phyloP scores from a whole-genome alignment of 1,140 invertebrate species.

The Globodera rostochiensis region DNA sequence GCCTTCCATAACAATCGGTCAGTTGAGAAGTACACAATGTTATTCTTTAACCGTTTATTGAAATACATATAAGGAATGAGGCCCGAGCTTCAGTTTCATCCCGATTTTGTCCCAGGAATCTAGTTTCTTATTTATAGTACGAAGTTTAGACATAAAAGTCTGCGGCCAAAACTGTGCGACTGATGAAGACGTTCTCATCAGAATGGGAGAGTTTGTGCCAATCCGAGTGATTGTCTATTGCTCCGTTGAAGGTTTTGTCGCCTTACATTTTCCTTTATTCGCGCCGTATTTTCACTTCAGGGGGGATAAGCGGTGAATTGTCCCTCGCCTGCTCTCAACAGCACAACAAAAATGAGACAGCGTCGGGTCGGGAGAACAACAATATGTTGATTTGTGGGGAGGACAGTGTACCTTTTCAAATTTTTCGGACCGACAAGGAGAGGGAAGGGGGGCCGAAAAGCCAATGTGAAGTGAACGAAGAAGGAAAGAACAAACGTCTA shows the following conservation, averaged over 20 bases:
- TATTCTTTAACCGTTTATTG: background rate
- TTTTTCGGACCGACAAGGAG: slow-evolving; percentile 23
- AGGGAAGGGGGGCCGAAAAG: background rate
- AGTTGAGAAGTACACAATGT: slow-evolving; percentile 15
- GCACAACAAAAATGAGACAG: slow-evolving; percentile 47
- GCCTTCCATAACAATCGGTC: slow-evolving; percentile 56
- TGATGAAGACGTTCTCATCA: slow-evolving; percentile 29
- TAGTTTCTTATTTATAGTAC: slow-evolving; percentile 12
- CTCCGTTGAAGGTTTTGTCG: background rate
- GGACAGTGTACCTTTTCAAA: slow-evolving; percentile 41
- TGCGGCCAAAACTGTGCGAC: background rate
- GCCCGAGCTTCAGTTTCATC: too few relatives aligned
- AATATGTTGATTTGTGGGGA: slow-evolving; percentile 47
- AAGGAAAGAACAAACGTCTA: background rate
- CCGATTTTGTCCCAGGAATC: background rate
- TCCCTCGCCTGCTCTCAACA: slow-evolving; percentile 61
- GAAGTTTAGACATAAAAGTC: slow-evolving; percentile 4
- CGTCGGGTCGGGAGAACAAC: slow-evolving; percentile 46
- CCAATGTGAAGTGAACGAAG: slow-evolving; percentile 4
- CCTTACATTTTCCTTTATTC: background rate
- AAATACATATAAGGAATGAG: background rate
- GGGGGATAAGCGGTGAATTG: slow-evolving; percentile 46
- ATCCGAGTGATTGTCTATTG: slow-evolving; percentile 33
- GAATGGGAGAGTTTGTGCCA: slow-evolving; percentile 31
- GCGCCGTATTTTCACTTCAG: slow-evolving; percentile 13